A percentile compares a stretch with the other conserved stretches of the same genome.
Conservation (phyloP, 2,113 vertebrate species). For the Ondatra zibethicus region DNA sequence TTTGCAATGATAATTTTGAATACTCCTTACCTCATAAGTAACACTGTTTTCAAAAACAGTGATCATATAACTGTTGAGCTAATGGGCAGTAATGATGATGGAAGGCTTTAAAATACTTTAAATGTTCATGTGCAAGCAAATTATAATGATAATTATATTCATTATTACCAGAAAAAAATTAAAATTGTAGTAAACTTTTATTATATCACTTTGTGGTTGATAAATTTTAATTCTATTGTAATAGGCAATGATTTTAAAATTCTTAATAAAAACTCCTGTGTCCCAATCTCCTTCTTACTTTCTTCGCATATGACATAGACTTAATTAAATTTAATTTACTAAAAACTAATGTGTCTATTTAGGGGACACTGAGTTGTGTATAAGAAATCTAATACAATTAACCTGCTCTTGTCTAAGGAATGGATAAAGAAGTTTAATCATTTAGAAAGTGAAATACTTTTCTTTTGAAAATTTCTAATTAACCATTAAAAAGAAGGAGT, state of each 20-base stretch:
- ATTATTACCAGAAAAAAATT: background rate
- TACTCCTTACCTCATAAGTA: background rate
- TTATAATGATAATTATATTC: rapidly evolving
- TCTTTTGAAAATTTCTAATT: slow-evolving; percentile 20
- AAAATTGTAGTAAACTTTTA: slow-evolving; percentile 18
- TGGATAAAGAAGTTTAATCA: background rate
- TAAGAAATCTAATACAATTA: background rate
- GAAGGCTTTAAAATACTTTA: slow-evolving; percentile 39
- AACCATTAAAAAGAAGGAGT: background rate
- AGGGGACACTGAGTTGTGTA: background rate
- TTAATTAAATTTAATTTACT: slow-evolving; percentile 13
- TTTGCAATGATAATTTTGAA: slow-evolving; percentile 66
- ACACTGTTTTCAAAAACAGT: background rate
- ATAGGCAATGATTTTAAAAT: slow-evolving; percentile 1
- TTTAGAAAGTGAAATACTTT: slow-evolving; percentile 16
- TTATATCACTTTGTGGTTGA: background rate
- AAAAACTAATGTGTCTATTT: background rate
- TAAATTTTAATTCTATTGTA: slow-evolving; percentile 25
- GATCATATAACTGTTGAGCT: background rate
- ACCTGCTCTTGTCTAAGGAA: background rate
- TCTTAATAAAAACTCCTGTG: background rate
- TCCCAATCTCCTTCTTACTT: background rate
- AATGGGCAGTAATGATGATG: background rate
- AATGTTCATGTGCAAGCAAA: background rate
- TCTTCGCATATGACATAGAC: background rate